Conservation (phyloP, 2,888 invertebrate species). For the Limnephilus auricula region DNA sequence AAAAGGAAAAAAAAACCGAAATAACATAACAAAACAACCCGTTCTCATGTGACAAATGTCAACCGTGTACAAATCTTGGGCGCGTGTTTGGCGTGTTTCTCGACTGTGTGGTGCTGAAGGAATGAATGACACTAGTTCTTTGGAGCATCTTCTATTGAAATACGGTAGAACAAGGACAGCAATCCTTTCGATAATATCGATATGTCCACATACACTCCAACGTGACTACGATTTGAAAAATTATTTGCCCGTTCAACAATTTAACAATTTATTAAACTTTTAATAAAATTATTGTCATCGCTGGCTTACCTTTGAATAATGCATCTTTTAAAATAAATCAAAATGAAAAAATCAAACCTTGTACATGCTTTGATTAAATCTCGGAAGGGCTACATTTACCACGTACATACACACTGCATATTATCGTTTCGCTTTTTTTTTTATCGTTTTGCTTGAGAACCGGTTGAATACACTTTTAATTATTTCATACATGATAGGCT, state of each 20-base stretch:
- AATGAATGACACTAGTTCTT: too few species aligned
- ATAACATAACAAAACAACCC: too few species aligned
- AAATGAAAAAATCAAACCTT: background rate
- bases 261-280: background rate
- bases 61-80: too few species aligned
- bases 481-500: conserved; percentile 12
- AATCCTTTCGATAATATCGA: too few species aligned
- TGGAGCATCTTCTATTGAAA: too few species aligned
- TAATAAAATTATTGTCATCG: background rate
- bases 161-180: too few species aligned
- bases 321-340: background rate
- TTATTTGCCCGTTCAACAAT: background rate
- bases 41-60: too few species aligned
- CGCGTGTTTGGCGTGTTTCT: too few species aligned
- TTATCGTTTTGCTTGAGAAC: conserved; percentile 16
- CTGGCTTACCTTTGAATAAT: background rate
- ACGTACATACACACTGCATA: background rate
- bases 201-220: too few species aligned
- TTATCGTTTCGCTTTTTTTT: background rate
- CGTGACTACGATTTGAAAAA: too few species aligned
- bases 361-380: background rate
- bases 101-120: too few species aligned
- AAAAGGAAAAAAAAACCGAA: too few species aligned
- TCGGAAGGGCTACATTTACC: conserved; percentile 14
- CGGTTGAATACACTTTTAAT: conserved; percentile 13